Conservation (phyloP, 2,113 vertebrate genomes). For the Phocoena phocoena region DNA sequence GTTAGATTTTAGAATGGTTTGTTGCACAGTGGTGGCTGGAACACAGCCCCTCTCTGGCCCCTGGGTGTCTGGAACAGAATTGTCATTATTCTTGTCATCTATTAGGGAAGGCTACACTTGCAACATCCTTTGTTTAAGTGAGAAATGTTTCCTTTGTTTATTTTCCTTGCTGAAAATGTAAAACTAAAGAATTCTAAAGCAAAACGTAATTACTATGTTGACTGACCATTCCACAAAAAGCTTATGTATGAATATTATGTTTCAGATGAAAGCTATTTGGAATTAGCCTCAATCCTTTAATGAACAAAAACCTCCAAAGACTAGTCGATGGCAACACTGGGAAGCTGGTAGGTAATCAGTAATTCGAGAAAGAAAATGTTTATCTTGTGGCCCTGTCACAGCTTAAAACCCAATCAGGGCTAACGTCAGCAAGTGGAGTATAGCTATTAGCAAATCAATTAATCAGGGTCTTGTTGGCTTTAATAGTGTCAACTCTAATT, state of each 20-base stretch:
- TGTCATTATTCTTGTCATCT: slow-evolving; percentile 36
- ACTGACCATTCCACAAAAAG: slow-evolving; percentile 22
- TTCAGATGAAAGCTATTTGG: slow-evolving; percentile 15
- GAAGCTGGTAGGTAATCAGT: background rate
- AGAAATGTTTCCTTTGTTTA: slow-evolving; percentile 33
- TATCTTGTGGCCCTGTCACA: slow-evolving; percentile 54
- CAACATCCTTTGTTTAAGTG: slow-evolving; percentile 40
- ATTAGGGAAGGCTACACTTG: slow-evolving; percentile 18
- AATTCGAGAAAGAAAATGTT: slow-evolving; percentile 61
- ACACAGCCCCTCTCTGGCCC: background rate
- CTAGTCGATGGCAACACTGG: background rate
- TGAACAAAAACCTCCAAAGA: slow-evolving; percentile 38
- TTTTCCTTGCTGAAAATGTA: slow-evolving; percentile 42
- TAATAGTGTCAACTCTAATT: slow-evolving; percentile 66
- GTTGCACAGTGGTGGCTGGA: background rate
- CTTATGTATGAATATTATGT: background rate
- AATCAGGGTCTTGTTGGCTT: slow-evolving; percentile 67
- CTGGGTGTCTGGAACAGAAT: slow-evolving; percentile 47
- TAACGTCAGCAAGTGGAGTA: slow-evolving; percentile 62
- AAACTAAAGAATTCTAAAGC: slow-evolving; percentile 28
- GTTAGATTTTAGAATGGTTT: background rate
- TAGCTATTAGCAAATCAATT: slow-evolving; percentile 75
- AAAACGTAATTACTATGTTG: slow-evolving; percentile 25
- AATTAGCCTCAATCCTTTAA: slow-evolving; percentile 17
- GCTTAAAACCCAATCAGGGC: slow-evolving; percentile 66